Evolutionary conservation across 2,888 invertebrate genomes (phyloP).

Genomic region (Ophraella communa): DNA sequence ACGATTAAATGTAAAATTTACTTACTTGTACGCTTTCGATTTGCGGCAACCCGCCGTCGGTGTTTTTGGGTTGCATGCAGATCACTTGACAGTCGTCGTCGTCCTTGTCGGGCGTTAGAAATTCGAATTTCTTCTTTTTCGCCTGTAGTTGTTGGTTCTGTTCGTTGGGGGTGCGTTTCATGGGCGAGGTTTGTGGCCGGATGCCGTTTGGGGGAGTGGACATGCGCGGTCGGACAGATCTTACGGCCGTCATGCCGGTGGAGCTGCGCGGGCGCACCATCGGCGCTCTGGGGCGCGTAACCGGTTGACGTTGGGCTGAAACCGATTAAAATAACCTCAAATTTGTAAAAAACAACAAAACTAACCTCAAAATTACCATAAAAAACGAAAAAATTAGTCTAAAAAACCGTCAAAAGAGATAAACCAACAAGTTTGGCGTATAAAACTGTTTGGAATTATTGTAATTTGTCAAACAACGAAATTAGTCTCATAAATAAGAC

Average conservation of each 20-base stretch:
- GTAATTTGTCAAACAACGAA: no score
- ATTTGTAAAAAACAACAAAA: no score
- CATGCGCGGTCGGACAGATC: slow-evolving; percentile 46
- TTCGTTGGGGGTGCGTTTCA: slow-evolving; percentile 53
- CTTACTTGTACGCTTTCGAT: slow-evolving; percentile 77
- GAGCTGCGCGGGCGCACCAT: slow-evolving; percentile 48
- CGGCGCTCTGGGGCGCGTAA: slow-evolving; percentile 39
- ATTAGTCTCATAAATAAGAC: no score
- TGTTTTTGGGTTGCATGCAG: slow-evolving; percentile 75
- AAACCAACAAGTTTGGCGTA: no score
- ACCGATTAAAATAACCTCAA: background rate
- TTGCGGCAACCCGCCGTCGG: slow-evolving; percentile 69
- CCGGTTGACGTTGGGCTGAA: slow-evolving; percentile 44
- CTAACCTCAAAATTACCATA: no score
- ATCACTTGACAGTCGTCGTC: slow-evolving; percentile 79
- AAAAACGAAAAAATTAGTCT: background rate
- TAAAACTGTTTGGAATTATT: no score
- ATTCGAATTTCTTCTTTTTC: slow-evolving; percentile 66
- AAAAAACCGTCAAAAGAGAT: no score
- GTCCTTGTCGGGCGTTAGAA: slow-evolving; percentile 73
- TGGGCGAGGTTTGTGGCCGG: slow-evolving; percentile 37
- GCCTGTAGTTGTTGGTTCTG: slow-evolving; percentile 56
- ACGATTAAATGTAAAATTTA: no score
- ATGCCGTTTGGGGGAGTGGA: slow-evolving; percentile 37
- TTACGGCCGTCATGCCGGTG: slow-evolving; percentile 39